Conservation (phyloP, 1,140 invertebrate genomes). For the Ostrea edulis region DNA sequence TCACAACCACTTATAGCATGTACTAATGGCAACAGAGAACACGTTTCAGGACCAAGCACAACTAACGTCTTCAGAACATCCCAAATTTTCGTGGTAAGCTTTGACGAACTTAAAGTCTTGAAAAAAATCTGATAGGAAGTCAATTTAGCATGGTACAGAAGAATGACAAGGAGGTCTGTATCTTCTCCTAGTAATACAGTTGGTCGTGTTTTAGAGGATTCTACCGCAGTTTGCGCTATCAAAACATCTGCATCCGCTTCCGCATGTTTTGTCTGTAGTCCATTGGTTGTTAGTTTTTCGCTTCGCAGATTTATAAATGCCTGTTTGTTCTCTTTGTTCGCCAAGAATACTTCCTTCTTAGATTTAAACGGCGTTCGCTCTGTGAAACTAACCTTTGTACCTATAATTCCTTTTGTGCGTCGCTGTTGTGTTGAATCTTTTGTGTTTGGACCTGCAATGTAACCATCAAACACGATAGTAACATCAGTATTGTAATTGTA, state of each 20-base stretch:
- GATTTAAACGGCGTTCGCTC: constrained; percentile 27
- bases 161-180: too few species aligned
- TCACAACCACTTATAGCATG: too few species aligned
- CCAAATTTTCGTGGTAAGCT: too few species aligned
- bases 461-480: too few species aligned
- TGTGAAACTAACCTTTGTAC: constrained; percentile 22
- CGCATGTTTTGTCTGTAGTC: neutral
- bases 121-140: too few species aligned
- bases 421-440: constrained; percentile 23
- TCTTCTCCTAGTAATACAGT: constrained; percentile 21
- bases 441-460: constrained; percentile 6
- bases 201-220: neutral
- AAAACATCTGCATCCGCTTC: constrained; percentile 30
- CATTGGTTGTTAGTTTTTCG: neutral
- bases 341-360: constrained; percentile 24
- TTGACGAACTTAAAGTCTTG: too few species aligned
- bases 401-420: constrained; percentile 28
- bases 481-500: neutral
- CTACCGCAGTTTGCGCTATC: constrained; percentile 27
- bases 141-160: too few species aligned
- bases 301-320: constrained; percentile 11
- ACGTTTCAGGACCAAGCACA: too few species aligned
- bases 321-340: constrained; percentile 41
- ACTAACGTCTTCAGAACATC: too few species aligned
- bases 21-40: too few species aligned